Conservation (phyloP, 2,888 invertebrate species). For the Lithophane socia region DNA sequence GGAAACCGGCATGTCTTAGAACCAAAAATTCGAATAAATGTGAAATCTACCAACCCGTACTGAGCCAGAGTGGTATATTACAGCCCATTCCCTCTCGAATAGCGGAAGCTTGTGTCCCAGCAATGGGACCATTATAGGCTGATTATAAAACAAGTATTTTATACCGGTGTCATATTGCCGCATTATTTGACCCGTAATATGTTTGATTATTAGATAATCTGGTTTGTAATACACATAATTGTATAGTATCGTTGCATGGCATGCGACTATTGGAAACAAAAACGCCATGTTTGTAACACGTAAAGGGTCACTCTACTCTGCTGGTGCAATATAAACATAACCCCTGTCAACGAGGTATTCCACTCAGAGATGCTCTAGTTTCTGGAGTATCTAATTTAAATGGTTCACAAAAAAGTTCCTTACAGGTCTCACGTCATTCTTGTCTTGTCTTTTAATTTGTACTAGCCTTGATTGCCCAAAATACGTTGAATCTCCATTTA, state of each 20-base stretch:
- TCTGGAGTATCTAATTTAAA: neutral
- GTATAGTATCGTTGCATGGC: neutral
- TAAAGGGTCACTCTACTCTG: neutral
- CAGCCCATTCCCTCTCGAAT: no score
- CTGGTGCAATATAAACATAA: slow-evolving; percentile 1
- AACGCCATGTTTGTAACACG: neutral
- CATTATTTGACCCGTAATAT: neutral
- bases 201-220: neutral
- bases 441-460: neutral
- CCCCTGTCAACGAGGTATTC: neutral
- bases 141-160: neutral
- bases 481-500: neutral
- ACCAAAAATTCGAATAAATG: no score
- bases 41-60: no score
- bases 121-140: no score
- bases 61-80: no score
- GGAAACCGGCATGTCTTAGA: no score
- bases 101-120: no score
- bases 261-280: slow-evolving; percentile 8
- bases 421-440: neutral
- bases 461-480: neutral
- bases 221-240: neutral
- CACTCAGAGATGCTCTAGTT: neutral
- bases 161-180: neutral
- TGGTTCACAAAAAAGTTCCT: neutral